These are phyloP conservation scores for Catocala fraxini DNA, from an alignment of 2,888 invertebrate genomes.

Conservation along the genomic window DNA sequence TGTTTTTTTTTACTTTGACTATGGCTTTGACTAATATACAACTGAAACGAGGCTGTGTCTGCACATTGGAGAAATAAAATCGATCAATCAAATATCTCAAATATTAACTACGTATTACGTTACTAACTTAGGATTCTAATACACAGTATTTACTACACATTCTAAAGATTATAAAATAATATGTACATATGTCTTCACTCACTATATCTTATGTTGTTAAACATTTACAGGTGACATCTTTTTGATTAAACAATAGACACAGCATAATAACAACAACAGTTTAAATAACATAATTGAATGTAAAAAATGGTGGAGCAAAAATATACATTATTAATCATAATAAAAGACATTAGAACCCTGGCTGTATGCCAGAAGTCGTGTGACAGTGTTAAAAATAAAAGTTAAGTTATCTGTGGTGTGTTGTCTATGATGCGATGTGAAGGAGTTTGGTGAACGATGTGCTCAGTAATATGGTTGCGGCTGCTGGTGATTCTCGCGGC, in stretches of 20 bases:
- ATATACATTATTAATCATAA: constrained; percentile 19
- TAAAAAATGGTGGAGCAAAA: constrained; percentile 27
- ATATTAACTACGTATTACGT: too few relatives aligned
- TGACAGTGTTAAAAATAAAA: constrained; percentile 45
- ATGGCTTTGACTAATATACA: too few relatives aligned
- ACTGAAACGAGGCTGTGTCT: too few relatives aligned
- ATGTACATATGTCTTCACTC: too few relatives aligned
- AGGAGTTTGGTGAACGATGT: constrained; percentile 66
- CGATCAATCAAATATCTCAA: too few relatives aligned
- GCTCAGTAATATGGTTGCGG: constrained; percentile 78
- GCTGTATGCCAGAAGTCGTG: constrained; percentile 25
- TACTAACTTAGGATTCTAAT: too few relatives aligned
- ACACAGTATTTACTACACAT: too few relatives aligned
- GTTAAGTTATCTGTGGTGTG: constrained; percentile 38
- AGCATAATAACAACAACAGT: not conserved
- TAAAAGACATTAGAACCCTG: constrained; percentile 27
- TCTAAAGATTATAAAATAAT: too few relatives aligned
- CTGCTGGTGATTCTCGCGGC: constrained; percentile 79
- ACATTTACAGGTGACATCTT: too few relatives aligned
- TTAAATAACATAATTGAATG: not conserved
- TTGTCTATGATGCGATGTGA: constrained; percentile 63
- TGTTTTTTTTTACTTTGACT: too few relatives aligned
- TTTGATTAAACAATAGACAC: not conserved
- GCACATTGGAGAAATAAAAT: too few relatives aligned
- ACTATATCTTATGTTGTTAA: too few relatives aligned